Conservation (phyloP, 2,113 vertebrate genomes). For the Sinocyclocheilus grahami region DNA sequence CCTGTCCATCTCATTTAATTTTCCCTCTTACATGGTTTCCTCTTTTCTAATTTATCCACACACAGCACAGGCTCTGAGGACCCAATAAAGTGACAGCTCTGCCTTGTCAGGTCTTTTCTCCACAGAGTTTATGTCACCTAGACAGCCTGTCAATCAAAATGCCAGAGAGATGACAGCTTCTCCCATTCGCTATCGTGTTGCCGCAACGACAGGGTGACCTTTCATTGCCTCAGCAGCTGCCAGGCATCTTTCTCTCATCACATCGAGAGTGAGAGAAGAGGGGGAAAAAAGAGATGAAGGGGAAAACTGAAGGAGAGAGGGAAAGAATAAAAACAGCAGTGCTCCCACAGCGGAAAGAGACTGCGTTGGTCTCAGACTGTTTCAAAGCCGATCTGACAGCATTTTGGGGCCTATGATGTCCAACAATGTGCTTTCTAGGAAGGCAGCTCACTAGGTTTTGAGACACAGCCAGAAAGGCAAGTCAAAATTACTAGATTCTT, state of each 20-base stretch:
- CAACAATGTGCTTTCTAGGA: neutral
- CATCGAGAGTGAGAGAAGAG: conserved; percentile 50
- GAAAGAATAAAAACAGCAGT: neutral
- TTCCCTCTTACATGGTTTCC: conserved; percentile 44
- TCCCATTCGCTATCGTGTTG: conserved; percentile 74
- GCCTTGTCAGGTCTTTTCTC: conserved; percentile 65
- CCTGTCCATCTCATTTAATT: neutral
- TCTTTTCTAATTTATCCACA: conserved; percentile 42
- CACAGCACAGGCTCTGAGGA: conserved; percentile 23
- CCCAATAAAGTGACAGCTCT: conserved; percentile 70
- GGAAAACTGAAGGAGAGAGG: neutral
- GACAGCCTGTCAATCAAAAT: conserved; percentile 70
- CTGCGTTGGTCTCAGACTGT: neutral
- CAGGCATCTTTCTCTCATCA: conserved; percentile 74
- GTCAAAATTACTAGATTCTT: neutral
- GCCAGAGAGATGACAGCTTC: conserved; percentile 75
- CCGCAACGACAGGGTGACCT: conserved; percentile 77
- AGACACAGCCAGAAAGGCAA: neutral
- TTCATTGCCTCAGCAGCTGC: conserved; percentile 71
- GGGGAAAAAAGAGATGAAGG: neutral
- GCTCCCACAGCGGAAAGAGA: neutral
- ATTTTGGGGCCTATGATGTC: neutral
- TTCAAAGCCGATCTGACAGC: neutral
- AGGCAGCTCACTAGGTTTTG: neutral
- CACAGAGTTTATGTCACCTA: conserved; percentile 56